Evolutionary conservation across 2,113 vertebrate species (phyloP), one percentile per base, ranked within the genome.

Genomic region (Sigmodon hispidus): DNA sequence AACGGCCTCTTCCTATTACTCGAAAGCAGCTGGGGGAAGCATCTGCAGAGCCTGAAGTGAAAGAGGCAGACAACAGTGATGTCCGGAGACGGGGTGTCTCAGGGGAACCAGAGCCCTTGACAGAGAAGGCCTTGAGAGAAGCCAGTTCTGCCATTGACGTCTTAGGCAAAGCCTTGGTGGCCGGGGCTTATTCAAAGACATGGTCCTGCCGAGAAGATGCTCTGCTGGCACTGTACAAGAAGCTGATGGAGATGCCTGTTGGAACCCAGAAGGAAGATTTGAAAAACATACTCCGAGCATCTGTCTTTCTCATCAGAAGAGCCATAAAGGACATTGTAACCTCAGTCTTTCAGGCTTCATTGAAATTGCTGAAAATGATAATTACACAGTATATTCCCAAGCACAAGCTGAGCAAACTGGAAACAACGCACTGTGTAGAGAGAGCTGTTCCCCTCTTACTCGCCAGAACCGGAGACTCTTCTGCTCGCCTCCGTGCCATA

Each of bases 171-270:
- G 96, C 92, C 79, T 96, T 99, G 99, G 99, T 99, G 65, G 99
- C 99, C 1, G 98, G 98, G n/a, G 99, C 98, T 0, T 99, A 99
- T 96, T 99, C 99, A 55, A 99, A 99, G 97, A 98, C 94, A 0
- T 99, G 99, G 99, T 99, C 98, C 0, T 98, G 96, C 95, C 98
- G 99, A 59, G 99, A 99, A 61, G 98, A 99, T 0, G 99, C 99
- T 0, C 97, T 99, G 50, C 97, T 99, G 26, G 96, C 98, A 1
- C 97, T 99, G 1, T 98, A 98, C 72, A 96, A 98, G 84, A 99
- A 98, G 96, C 98, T 99, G 97, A 87, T 86, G 45, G 99, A 99
- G 45, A 72, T 97, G 0, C 97, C 98, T 0, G n/a, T 96, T 0
- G 97, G 96, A 7, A 97, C 97, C 16, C 97, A 99, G 2, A 99